A percentile compares a stretch with the other conserved stretches of the same genome.
These are phyloP conservation scores for Catharus ustulatus DNA, from an alignment of 2,797 vertebrate species.

Conservation along the genomic window DNA sequence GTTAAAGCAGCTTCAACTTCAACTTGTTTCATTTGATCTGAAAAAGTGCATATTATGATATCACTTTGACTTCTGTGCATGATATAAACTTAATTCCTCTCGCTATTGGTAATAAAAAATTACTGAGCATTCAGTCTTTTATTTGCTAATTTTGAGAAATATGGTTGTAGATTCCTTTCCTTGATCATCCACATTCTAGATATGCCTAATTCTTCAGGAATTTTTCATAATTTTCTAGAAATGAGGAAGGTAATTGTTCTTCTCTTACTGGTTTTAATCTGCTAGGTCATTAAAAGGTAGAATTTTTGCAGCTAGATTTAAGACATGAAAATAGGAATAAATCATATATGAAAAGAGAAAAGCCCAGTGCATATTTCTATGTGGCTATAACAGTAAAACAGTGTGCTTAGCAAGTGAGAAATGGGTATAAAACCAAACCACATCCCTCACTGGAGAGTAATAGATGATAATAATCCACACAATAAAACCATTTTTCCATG, in stretches of 20 bases:
- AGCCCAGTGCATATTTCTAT: neutral
- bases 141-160: slow-evolving; percentile 33
- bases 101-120: neutral
- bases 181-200: slow-evolving; percentile 26
- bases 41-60: slow-evolving; percentile 57
- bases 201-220: neutral
- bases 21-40: slow-evolving; percentile 49
- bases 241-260: neutral
- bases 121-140: slow-evolving; percentile 8
- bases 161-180: neutral
- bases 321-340: neutral
- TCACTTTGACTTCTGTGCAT: slow-evolving; percentile 54
- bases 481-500: neutral
- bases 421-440: neutral
- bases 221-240: neutral
- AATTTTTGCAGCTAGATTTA: neutral
- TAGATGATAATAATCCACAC: neutral
- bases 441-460: neutral
- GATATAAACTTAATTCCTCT: slow-evolving; percentile 21
- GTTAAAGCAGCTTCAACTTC: slow-evolving; percentile 62
- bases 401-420: neutral
- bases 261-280: neutral
- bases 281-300: neutral
- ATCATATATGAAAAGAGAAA: neutral
- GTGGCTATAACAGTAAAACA: neutral